Conservation (phyloP, 2,797 vertebrate species). For the Coranthus polyacanthus region DNA sequence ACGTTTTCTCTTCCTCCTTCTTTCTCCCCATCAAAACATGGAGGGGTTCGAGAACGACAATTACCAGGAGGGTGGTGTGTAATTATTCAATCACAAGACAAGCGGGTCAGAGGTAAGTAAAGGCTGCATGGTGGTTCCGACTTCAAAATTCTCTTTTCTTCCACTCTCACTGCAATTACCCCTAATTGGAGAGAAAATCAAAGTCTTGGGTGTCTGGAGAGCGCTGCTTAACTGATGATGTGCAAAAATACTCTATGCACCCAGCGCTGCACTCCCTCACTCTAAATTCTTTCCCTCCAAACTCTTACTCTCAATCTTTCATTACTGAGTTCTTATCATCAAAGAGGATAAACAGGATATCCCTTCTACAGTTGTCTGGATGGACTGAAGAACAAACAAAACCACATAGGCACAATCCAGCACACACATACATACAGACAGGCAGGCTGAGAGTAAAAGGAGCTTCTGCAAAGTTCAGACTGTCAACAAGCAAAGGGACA, state of each 20-base stretch:
- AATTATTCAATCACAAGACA: slow-evolving; percentile 84
- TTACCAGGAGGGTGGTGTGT: slow-evolving; percentile 80
- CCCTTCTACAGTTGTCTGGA: slow-evolving; percentile 58
- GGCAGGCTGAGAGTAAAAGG: slow-evolving; percentile 9
- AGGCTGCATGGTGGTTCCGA: slow-evolving; percentile 67
- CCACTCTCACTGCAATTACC: slow-evolving; percentile 82
- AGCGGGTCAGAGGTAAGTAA: slow-evolving; percentile 81
- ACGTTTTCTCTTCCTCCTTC: slow-evolving; percentile 70
- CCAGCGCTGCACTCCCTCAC: slow-evolving; percentile 19
- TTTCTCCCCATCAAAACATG: slow-evolving; percentile 76
- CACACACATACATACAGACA: slow-evolving; percentile 17
- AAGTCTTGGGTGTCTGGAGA: slow-evolving; percentile 79
- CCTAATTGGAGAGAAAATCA: slow-evolving; percentile 81
- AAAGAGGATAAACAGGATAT: slow-evolving; percentile 80
- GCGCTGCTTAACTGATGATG: slow-evolving; percentile 75
- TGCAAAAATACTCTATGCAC: slow-evolving; percentile 65
- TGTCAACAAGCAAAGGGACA: slow-evolving; percentile 38
- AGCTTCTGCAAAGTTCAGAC: slow-evolving; percentile 42
- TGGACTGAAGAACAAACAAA: slow-evolving; percentile 28
- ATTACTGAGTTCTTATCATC: slow-evolving; percentile 69
- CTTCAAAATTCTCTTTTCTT: slow-evolving; percentile 76
- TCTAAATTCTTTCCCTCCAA: slow-evolving; percentile 48
- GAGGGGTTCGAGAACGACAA: slow-evolving; percentile 78
- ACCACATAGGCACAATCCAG: slow-evolving; percentile 12
- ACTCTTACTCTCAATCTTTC: slow-evolving; percentile 52